A percentile compares a stretch with the other conserved stretches of the same genome.
phyloP scores from a whole-genome alignment of 1,140 invertebrate species.

The Chrysomallon squamiferum region DNA sequence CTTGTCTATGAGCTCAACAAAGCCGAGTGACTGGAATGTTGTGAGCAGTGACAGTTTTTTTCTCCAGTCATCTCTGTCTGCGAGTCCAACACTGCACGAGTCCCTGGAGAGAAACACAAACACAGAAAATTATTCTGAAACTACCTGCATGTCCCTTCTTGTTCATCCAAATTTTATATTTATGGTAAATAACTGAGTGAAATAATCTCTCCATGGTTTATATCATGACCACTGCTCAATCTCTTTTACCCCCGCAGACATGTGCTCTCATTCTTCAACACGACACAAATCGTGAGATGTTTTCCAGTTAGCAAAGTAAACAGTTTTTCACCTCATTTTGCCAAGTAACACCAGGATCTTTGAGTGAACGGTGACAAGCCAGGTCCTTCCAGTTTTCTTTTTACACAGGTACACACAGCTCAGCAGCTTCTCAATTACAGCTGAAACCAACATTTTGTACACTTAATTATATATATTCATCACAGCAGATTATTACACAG shows the following conservation, averaged over 20 bases:
- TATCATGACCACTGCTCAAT: too few relatives aligned
- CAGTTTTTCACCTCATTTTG: constrained; percentile 3
- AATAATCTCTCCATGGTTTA: too few relatives aligned
- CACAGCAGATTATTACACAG: too few relatives aligned
- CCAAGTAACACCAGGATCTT: background rate
- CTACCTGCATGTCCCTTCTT: background rate
- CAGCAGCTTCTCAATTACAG: background rate
- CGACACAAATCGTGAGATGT: background rate
- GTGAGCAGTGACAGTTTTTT: background rate
- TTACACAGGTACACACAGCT: background rate
- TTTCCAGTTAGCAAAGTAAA: background rate
- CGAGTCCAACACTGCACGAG: too few relatives aligned
- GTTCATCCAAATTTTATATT: too few relatives aligned
- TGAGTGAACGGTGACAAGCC: background rate
- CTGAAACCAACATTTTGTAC: background rate
- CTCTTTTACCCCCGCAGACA: too few relatives aligned
- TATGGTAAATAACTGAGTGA: too few relatives aligned
- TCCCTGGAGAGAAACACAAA: too few relatives aligned
- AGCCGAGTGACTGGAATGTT: background rate
- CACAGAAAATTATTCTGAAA: background rate
- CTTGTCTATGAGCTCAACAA: background rate
- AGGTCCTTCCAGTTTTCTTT: background rate
- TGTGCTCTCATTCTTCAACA: too few relatives aligned
- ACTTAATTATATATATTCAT: too few relatives aligned
- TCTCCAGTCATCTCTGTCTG: too few relatives aligned